Percentiles rank a stretch among this genome's conserved stretches.
phyloP scores from a whole-genome alignment of 1,140 invertebrate genomes.

The Parapsyche elsis region DNA sequence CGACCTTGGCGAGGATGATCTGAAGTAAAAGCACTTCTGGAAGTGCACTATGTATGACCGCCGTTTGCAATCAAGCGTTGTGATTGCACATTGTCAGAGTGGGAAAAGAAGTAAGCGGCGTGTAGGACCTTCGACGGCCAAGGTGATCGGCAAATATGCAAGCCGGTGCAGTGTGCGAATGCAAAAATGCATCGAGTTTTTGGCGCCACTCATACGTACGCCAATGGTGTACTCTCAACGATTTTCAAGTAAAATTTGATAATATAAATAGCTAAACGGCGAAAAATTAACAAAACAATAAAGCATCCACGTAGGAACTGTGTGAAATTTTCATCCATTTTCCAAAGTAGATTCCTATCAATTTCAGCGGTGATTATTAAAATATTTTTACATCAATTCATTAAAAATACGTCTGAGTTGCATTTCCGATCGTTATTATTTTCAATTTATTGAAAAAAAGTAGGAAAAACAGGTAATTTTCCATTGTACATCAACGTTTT shows the following conservation, averaged over 20 bases:
- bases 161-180: not conserved
- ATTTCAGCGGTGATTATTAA: no score
- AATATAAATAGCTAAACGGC: no score
- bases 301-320: not conserved
- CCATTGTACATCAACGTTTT: no score
- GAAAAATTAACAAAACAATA: no score
- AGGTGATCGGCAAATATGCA: conserved; percentile 27
- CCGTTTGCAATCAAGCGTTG: not conserved
- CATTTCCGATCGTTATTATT: no score
- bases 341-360: not conserved
- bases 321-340: not conserved
- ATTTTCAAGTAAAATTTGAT: no score
- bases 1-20: conserved; percentile 5
- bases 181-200: conserved; percentile 36
- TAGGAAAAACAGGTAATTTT: no score
- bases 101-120: conserved; percentile 4
- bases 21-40: not conserved
- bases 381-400: no score
- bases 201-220: not conserved
- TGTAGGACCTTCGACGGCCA: conserved; percentile 21
- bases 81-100: conserved; percentile 21
- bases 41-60: not conserved
- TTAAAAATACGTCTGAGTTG: no score
- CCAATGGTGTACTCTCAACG: no score
- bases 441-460: no score